These are phyloP conservation scores for Iselma pallidipennis DNA, from an alignment of 2,888 invertebrate genomes.

Conservation along the genomic window DNA sequence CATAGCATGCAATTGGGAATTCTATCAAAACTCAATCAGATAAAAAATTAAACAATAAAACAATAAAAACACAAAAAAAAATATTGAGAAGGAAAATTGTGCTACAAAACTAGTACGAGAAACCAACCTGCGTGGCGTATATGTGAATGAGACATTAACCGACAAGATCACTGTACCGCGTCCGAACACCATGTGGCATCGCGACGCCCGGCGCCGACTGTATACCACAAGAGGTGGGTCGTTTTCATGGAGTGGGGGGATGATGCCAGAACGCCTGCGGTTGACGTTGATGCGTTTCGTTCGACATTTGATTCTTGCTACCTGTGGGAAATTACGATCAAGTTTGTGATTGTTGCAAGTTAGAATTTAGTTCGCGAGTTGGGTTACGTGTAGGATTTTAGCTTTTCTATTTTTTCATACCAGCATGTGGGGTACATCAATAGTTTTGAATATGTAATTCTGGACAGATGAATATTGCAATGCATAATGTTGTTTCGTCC, in stretches of 20 bases:
- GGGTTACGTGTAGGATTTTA: conserved; percentile 18
- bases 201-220: conserved; percentile 40
- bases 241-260: conserved; percentile 25
- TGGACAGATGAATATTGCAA: conserved; percentile 22
- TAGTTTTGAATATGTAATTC: conserved; percentile 33
- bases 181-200: conserved; percentile 51
- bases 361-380: conserved; percentile 13
- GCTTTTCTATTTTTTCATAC: conserved; percentile 19
- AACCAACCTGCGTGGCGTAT: conserved; percentile 11
- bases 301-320: conserved; percentile 47
- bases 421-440: conserved; percentile 13
- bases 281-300: conserved; percentile 46
- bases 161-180: conserved; percentile 31
- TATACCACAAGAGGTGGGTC: conserved; percentile 29
- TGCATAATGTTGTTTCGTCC: conserved; percentile 24
- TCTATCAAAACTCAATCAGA: too few relatives aligned
- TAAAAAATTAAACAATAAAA: too few relatives aligned
- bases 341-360: conserved; percentile 41
- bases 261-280: conserved; percentile 43
- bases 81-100: too few relatives aligned
- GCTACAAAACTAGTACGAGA: background rate
- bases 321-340: conserved; percentile 48
- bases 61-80: too few relatives aligned
- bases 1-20: too few relatives aligned
- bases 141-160: conserved; percentile 12